These are phyloP conservation scores for Formica selysi DNA, from an alignment of 1,140 invertebrate species.

Conservation along the genomic window DNA sequence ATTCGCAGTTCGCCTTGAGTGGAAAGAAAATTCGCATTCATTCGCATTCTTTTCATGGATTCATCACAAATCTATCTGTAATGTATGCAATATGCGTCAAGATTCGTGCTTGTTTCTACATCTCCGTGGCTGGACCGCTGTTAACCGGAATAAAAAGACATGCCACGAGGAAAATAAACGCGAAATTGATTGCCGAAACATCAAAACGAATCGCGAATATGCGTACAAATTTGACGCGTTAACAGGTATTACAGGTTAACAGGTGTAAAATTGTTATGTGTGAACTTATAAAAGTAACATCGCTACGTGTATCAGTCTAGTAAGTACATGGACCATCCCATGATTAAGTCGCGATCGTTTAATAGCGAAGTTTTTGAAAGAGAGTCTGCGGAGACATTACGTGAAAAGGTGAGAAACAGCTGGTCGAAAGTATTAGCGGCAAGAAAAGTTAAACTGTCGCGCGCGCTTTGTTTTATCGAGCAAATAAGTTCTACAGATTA, in stretches of 20 bases:
- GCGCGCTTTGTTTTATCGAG: constrained; percentile 7
- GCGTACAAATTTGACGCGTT: no score
- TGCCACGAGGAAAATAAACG: constrained; percentile 15
- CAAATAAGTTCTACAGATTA: constrained; percentile 64
- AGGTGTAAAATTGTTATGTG: neutral
- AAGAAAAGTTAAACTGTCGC: constrained; percentile 24
- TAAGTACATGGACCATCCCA: constrained; percentile 67
- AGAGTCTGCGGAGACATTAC: neutral
- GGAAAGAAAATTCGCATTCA: no score
- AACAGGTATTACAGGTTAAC: constrained; percentile 9
- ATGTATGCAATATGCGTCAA: no score
- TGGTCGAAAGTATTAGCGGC: constrained; percentile 40
- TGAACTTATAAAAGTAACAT: constrained; percentile 23
- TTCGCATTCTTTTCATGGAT: no score
- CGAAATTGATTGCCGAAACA: no score
- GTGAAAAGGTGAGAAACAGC: constrained; percentile 44
- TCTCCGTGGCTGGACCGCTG: no score
- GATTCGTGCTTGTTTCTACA: no score
- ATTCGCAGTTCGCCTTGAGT: no score
- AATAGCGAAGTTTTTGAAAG: neutral
- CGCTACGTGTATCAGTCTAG: constrained; percentile 56
- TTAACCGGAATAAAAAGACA: neutral
- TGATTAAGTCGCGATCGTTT: constrained; percentile 19
- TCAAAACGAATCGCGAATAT: no score
- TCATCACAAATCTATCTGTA: no score